Evolutionary conservation across 2,797 vertebrate species (phyloP).

Genomic region (Chloroceryle amazona): DNA sequence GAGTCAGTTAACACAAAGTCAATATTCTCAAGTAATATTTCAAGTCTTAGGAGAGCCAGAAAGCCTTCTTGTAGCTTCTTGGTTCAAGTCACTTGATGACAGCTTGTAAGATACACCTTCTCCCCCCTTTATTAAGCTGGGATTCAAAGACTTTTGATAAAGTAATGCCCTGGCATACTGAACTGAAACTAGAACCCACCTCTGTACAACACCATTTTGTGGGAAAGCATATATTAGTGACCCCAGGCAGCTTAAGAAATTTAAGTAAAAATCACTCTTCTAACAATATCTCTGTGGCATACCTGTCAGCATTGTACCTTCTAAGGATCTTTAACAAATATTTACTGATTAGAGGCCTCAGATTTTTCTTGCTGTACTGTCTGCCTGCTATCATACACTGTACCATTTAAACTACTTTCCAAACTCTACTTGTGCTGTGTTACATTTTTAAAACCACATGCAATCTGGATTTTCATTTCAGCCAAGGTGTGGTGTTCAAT

Average conservation of each 20-base stretch:
- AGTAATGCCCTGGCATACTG: background rate
- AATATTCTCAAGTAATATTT: background rate
- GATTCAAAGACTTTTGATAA: background rate
- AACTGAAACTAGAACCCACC: background rate
- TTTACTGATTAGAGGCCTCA: background rate
- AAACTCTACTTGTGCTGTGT: background rate
- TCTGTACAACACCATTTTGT: background rate
- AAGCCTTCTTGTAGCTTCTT: background rate
- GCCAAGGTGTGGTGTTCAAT: background rate
- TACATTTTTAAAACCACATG: background rate
- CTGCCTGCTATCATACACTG: background rate
- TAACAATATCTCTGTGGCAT: background rate
- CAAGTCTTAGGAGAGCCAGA: background rate
- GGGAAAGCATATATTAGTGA: background rate
- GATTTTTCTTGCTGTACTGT: background rate
- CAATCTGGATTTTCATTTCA: background rate
- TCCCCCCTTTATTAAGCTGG: background rate
- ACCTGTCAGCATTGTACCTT: background rate
- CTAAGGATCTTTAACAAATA: background rate
- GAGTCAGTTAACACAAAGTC: background rate
- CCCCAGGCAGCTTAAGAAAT: background rate
- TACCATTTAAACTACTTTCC: background rate
- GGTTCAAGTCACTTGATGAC: background rate
- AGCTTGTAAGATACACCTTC: background rate
- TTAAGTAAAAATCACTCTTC: background rate